Base-by-base conservation (phyloP, 2,888 invertebrate species). In the Aleiodes leptofemur region DNA sequence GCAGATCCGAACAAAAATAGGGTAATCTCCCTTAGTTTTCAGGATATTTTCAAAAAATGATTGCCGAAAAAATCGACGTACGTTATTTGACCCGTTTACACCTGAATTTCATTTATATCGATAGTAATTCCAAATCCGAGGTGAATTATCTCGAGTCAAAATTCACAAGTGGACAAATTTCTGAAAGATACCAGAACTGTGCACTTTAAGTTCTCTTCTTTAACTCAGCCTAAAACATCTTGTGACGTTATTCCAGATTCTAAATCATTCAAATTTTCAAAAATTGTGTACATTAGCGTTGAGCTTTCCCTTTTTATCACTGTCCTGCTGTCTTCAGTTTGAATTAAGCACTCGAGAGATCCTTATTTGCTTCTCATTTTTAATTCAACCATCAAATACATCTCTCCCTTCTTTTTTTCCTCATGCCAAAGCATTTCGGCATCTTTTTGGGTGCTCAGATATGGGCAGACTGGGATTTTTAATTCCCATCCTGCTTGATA, bases 331-430 rank as follows among this genome's bases (percentile, higher is more conserved):
- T 7, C 34, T 38, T 66, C 66, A 48, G 23, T 43, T 23, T 68
- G 68, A 68, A 68, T 68, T 68, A 68, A 68, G 68, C 51, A 68
- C 51, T 68, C 31, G 23, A 61, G 66, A 68, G 68, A 50, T 68
- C 68, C 68, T 68, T 68, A 68, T 68, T 68, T 51, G 31, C 43
- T 34, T 2, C 84, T 89, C 87, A 88, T 89, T 87, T 86, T 86
- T 88, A 87, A 89, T 89, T 89, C 87, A 87, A 81, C 82, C 72
- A 51, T 61, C 74, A 72, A 73, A 74, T 69, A 51, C 51, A 56
- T 73, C 55, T 70, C 69, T 53, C 71, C 59, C 56, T 68, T 59
- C 69, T 50, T 53, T 68, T 55, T 66, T 55, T 53, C 76, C 78
- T 76, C 80, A 23, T 23, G 23, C 23, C 23, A 77, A 73, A 48